phyloP scores from a whole-genome alignment of 2,113 vertebrate species.

The Rhea americana region DNA sequence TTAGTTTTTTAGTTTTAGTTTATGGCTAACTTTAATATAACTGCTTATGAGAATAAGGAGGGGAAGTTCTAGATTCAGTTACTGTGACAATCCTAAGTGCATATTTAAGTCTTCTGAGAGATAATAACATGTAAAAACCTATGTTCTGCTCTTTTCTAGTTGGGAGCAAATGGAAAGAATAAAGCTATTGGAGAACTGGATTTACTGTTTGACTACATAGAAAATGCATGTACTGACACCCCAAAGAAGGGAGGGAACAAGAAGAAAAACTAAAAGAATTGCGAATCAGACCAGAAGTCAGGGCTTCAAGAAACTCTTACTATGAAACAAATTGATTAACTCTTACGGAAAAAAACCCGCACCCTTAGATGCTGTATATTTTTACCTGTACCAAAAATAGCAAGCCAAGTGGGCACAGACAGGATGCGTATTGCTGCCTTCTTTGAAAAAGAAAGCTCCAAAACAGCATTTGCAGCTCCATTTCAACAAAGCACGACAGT shows the following conservation, averaged over 20 bases:
- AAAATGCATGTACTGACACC: conserved; percentile 47
- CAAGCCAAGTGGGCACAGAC: background rate
- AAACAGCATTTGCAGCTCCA: background rate
- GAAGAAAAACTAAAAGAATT: conserved; percentile 21
- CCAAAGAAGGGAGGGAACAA: conserved; percentile 22
- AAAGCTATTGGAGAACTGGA: conserved; percentile 83
- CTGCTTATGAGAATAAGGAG: background rate
- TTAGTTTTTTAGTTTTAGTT: too few species aligned
- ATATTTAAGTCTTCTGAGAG: background rate
- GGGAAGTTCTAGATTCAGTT: background rate
- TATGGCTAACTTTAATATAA: background rate
- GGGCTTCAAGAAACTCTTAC: background rate
- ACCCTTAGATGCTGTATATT: background rate
- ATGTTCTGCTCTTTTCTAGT: conserved; percentile 47
- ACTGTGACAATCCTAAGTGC: background rate
- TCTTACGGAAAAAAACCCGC: background rate
- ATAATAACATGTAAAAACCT: background rate
- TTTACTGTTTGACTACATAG: conserved; percentile 75
- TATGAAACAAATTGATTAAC: background rate
- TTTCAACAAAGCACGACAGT: background rate
- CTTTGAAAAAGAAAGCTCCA: background rate
- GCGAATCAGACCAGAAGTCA: background rate
- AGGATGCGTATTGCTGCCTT: background rate
- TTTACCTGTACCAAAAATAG: background rate
- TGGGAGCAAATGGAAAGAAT: conserved; percentile 75